A percentile compares a stretch with the other conserved stretches of the same genome.
These are phyloP conservation scores for Rafetus swinhoei DNA, from an alignment of 2,113 vertebrate species.

Conservation along the genomic window DNA sequence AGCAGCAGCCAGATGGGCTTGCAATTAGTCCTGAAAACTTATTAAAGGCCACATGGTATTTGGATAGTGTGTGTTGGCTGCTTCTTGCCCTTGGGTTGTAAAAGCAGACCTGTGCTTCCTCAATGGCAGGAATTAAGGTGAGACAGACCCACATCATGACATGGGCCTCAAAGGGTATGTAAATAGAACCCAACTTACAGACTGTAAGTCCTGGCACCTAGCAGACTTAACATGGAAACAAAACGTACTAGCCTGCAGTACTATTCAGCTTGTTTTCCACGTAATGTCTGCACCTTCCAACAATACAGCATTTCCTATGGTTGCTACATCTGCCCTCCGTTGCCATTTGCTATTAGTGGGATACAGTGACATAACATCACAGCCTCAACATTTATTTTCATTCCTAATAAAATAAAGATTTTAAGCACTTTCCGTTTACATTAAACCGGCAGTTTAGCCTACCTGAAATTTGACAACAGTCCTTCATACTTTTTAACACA, in stretches of 20 bases:
- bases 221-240: not conserved
- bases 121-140: not conserved
- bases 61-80: not conserved
- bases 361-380: not conserved
- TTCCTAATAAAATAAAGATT: not conserved
- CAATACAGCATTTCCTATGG: not conserved
- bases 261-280: not conserved
- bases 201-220: not conserved
- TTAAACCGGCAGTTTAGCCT: not conserved
- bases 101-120: not conserved
- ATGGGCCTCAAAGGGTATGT: not conserved
- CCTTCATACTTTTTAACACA: not conserved
- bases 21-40: not conserved
- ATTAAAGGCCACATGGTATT: not conserved
- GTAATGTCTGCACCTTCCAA: not conserved
- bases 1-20: not conserved
- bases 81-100: not conserved
- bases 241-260: not conserved
- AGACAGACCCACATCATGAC: not conserved
- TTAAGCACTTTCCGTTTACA: not conserved
- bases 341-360: not conserved
- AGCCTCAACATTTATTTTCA: too few species aligned
- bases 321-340: not conserved
- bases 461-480: not conserved
- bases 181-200: not conserved